Base-by-base conservation (phyloP, 1,140 invertebrate species). In the Papilio polytes region DNA sequence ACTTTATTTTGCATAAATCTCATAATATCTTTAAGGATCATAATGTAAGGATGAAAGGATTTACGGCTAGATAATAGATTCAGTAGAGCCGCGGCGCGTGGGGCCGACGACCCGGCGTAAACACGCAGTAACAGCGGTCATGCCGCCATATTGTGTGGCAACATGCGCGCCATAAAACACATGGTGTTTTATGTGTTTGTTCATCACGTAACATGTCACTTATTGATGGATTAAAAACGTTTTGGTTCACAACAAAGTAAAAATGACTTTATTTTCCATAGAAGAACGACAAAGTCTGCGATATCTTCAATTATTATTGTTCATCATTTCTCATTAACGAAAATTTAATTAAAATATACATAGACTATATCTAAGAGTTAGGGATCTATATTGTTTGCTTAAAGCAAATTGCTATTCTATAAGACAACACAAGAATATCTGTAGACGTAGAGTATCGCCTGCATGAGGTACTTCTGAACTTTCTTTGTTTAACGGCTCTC, bases 401-500 rank as follows among this genome's bases (percentile, higher is more conserved):
- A 12, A 31, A 31, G 63, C 22, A 18, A 70, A 70, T 70, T 31
- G 26, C 26, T 31, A 31, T 70, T 15, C 26, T 70, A 3, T 31
- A 36, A 70, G 13, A 70, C 26, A 7, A 63, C 59, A 31, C 59
- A 31, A 70, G 26, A 70, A 70, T 70, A 0, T 15, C 1, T 63
- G 22, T 6, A 63, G 59, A 63, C 22, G 59, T 26, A 26, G 2
- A 10, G 22, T 26, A 31, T 36, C 63, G 63, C 12, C 63, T 31
- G 22, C 63, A 70, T 36, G 26, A 70, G 63, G 26, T 31, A 70
- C 63, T 15, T 26, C 26, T 44, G 18, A 73, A 36, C 2, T 44
- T 46, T 76, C 46, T 76, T 76, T 51, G 74, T 76, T 76, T 22
- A 51, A 26, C 44, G 22, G 20, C 31, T 73, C 74, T 48, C 41